Conservation (phyloP, 2,113 vertebrate genomes). For the Puntigrus tetrazona region DNA sequence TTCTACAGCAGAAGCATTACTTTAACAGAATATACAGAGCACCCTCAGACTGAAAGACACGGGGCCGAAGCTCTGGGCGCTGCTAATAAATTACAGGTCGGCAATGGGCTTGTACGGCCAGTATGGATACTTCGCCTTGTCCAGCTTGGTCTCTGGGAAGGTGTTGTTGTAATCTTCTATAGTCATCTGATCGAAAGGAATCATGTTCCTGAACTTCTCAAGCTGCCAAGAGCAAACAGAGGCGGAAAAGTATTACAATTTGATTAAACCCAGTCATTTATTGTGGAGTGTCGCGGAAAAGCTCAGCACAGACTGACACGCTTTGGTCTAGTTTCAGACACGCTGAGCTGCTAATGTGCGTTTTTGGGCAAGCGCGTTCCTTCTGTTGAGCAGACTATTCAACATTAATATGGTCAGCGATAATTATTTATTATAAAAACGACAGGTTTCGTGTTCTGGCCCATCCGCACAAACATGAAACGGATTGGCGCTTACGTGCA, state of each 20-base stretch:
- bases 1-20: slow-evolving; percentile 30
- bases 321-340: not conserved
- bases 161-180: slow-evolving; percentile 78
- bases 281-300: too few species aligned
- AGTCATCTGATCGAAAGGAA: slow-evolving; percentile 96
- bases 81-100: slow-evolving; percentile 76
- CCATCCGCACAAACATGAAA: not conserved
- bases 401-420: not conserved
- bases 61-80: slow-evolving; percentile 16
- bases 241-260: not conserved
- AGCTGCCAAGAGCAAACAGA: slow-evolving; percentile 72
- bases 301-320: not conserved
- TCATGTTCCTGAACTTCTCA: slow-evolving; percentile 83
- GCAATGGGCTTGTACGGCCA: slow-evolving; percentile 90
- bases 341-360: not conserved
- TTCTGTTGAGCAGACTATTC: not conserved
- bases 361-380: not conserved
- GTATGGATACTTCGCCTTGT: slow-evolving; percentile 86
- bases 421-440: not conserved
- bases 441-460: not conserved
- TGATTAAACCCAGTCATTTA: not conserved
- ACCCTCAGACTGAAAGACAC: slow-evolving; percentile 7
- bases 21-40: slow-evolving; percentile 47
- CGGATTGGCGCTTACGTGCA: not conserved
- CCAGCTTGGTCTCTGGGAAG: slow-evolving; percentile 89